A percentile compares a stretch with the other conserved stretches of the same genome.
phyloP scores from a whole-genome alignment of 2,888 invertebrate genomes.

The Pachliopta kotzebuea region DNA sequence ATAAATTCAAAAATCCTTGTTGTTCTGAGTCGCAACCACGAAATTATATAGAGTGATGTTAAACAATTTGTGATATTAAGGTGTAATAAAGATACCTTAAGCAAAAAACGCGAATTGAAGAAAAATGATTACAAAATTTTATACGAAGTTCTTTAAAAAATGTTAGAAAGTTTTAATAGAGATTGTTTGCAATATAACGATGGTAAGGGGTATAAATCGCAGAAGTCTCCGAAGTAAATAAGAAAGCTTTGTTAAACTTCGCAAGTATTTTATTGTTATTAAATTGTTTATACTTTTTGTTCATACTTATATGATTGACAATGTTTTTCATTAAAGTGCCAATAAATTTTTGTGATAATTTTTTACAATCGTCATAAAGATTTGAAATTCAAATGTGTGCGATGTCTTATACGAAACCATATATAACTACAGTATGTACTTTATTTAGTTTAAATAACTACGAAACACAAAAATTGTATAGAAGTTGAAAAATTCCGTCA shows the following conservation, averaged over 20 bases:
- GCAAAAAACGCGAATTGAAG: conserved; percentile 8
- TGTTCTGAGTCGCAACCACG: not conserved
- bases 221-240: conserved; percentile 9
- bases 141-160: conserved; percentile 16
- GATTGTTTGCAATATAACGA: conserved; percentile 22
- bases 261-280: conserved; percentile 11
- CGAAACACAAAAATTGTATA: too few relatives aligned
- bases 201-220: conserved; percentile 10
- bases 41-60: not conserved
- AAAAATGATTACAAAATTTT: conserved; percentile 5
- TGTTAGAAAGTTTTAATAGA: conserved; percentile 29
- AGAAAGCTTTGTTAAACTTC: conserved; percentile 8
- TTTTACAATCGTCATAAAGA: not conserved
- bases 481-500: too few relatives aligned
- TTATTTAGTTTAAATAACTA: too few relatives aligned
- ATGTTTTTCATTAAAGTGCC: not conserved
- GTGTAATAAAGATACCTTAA: conserved; percentile 17
- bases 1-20: not conserved
- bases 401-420: too few relatives aligned
- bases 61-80: conserved; percentile 10
- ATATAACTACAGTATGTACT: too few relatives aligned
- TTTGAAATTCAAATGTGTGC: not conserved
- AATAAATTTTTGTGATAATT: too few relatives aligned
- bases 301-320: not conserved
- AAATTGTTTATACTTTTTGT: conserved; percentile 2